A percentile compares a stretch with the other conserved stretches of the same genome.
These are phyloP conservation scores for Zaprionus capensis DNA, from an alignment of 1,140 invertebrate species.

Conservation along the genomic window DNA sequence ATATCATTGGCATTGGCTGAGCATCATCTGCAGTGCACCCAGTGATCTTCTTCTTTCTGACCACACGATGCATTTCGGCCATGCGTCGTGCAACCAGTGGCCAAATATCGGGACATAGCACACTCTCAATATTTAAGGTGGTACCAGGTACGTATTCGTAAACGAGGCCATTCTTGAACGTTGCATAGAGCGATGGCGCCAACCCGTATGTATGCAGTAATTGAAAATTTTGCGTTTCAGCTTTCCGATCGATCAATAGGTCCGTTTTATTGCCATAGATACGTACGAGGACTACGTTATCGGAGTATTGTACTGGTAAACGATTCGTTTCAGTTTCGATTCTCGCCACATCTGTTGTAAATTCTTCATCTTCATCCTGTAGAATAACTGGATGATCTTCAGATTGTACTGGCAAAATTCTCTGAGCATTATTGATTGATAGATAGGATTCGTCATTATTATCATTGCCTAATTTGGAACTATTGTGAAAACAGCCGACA, in stretches of 20 bases:
- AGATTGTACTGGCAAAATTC: slow-evolving; percentile 41
- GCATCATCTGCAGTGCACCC: slow-evolving; percentile 3
- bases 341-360: background rate
- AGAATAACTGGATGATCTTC: slow-evolving; percentile 56
- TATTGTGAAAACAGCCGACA: slow-evolving; percentile 89
- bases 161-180: slow-evolving; percentile 96
- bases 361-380: slow-evolving; percentile 27
- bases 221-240: slow-evolving; percentile 90
- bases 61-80: slow-evolving; percentile 91
- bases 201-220: slow-evolving; percentile 90
- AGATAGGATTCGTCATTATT: slow-evolving; percentile 50
- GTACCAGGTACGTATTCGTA: slow-evolving; percentile 96
- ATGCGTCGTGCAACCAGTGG: slow-evolving; percentile 90
- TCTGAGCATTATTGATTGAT: slow-evolving; percentile 52
- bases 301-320: slow-evolving; percentile 82
- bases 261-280: slow-evolving; percentile 98
- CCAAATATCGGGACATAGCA: slow-evolving; percentile 90
- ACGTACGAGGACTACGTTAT: slow-evolving; percentile 93
- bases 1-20: slow-evolving; percentile 87
- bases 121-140: slow-evolving; percentile 89
- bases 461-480: slow-evolving; percentile 55
- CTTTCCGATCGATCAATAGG: slow-evolving; percentile 94
- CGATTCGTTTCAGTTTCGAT: slow-evolving; percentile 55
- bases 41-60: slow-evolving; percentile 52
- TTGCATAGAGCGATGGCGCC: slow-evolving; percentile 94